A percentile compares a stretch with the other conserved stretches of the same genome.
Evolutionary conservation across 2,888 invertebrate species (phyloP).

Genomic region (Eilema depressum): DNA sequence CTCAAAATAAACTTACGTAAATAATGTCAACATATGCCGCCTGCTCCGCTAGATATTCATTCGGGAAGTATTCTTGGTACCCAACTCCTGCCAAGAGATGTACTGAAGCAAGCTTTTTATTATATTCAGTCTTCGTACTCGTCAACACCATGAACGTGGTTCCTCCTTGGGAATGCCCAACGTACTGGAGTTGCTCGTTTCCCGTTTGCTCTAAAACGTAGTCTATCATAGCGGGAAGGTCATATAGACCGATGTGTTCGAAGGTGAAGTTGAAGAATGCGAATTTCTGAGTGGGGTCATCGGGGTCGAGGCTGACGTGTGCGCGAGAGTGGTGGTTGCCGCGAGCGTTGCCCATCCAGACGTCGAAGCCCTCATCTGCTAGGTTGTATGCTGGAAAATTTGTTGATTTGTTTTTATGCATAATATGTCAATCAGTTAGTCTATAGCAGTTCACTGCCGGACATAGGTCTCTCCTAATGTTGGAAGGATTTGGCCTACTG

Average conservation of each 20-base stretch:
- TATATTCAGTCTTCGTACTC: conserved; percentile 68
- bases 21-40: conserved; percentile 54
- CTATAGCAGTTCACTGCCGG: too few species aligned
- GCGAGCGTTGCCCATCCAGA: conserved; percentile 94
- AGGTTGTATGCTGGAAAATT: conserved; percentile 88
- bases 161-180: conserved; percentile 80
- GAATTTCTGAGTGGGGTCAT: conserved; percentile 51
- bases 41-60: conserved; percentile 36
- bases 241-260: conserved; percentile 73
- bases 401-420: too few species aligned
- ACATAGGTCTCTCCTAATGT: too few species aligned
- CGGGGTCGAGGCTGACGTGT: conserved; percentile 57
- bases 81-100: conserved; percentile 75
- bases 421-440: too few species aligned
- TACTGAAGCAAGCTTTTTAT: conserved; percentile 67
- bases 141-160: conserved; percentile 69
- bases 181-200: conserved; percentile 67
- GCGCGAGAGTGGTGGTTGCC: conserved; percentile 90
- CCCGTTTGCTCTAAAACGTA: conserved; percentile 64
- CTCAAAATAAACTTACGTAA: conserved; percentile 64
- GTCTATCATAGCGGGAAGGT: conserved; percentile 75
- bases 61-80: conserved; percentile 65
- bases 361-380: conserved; percentile 90
- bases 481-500: too few species aligned
- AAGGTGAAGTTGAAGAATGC: conserved; percentile 75